Evolutionary conservation across 2,797 vertebrate genomes (phyloP), one percentile per base, ranked within the genome.

Genomic region (Centroberyx gerrardi): DNA sequence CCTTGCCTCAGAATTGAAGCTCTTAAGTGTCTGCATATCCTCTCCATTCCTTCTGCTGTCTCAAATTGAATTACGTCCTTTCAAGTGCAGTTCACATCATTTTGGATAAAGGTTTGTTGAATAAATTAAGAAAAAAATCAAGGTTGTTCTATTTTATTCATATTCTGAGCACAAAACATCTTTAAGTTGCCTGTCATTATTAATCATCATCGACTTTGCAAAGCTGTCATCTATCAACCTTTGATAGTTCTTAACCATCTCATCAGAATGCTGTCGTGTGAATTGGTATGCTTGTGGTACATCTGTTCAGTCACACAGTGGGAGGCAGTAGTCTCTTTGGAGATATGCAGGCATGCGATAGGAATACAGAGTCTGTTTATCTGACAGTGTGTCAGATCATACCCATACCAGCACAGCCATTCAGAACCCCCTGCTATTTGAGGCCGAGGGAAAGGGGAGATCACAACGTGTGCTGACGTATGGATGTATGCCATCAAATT

Each of bases 401-500:
- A 73, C 74, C 51, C 74, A 48, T 53, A 72, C 68, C 75, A 66
- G 54, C 5, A 38, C 28, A 13, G 53, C 62, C 14, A 14, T 67
- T 65, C 9, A 2, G 10, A 65, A 64, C 15, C 76, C 73, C 58
- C 44, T 68, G 77, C 63, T 33, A 68, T 62, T 69, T 46, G 64
- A 83, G 56, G 58, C 22, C 5, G 64, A 71, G 72, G 36, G 74
- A 84, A 77, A 72, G 62, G 42, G 52, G 74, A 74, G 78, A 79
- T 74, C 78, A 68, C 31, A 28, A 56, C 17, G 68, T 58, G 44
- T 61, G 67, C 79, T 77, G 71, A 80, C 87, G 68, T 82, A 88
- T 82, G 73, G 74, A 87, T 83, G 78, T 64, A 68, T 69, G 29
- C 61, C 67, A 87, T 91, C 72, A 81, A 90, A 82, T 18, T 90